Base-by-base conservation (phyloP, 2,888 invertebrate genomes). In the Ischnus inquisitorius region DNA sequence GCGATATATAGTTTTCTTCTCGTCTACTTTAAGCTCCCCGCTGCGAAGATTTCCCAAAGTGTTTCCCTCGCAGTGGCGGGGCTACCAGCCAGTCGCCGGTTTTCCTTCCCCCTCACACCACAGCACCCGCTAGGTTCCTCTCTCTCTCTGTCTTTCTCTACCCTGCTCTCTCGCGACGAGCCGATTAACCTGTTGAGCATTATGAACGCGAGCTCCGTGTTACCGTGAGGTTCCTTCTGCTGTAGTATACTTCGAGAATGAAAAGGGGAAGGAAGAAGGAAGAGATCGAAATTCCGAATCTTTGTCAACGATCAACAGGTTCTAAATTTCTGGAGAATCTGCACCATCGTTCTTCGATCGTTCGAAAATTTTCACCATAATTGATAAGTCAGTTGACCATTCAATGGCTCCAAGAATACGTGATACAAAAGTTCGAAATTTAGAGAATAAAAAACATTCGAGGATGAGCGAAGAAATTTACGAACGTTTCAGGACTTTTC, bases 151-250 rank as follows among this genome's bases (percentile, higher is more conserved):
- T n/a, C n/a, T n/a, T n/a, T n/a, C n/a, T n/a, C n/a, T n/a, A n/a
- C n/a, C n/a, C n/a, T n/a, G 16, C 51, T 57, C 65, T 14, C 46
- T 46, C 41, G 16, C 76, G 54, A 65, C 79, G 57, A 3, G 25
- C 75, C 87, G 88, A 88, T 88, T 88, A 88, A 88, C 88, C 88
- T 88, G 88, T 88, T 88, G 88, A 88, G 82, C 87, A 85, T 78
- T 82, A 84, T 85, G 85, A 86, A 83, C 84, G 81, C 67, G 79
- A 86, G 86, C 84, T 85, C 79, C 76, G 79, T 80, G 79, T 79
- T 79, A 71, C 71, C 60, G 48, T 14, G 48, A 46, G 69, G 60
- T 67, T 60, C 67, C 76, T 77, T 79, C 69, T 79, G 79, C 75
- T 81, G 79, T 74, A 74, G 16, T 51, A 5, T 41, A 10, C 39